Evolutionary conservation across 2,113 vertebrate species (phyloP), one percentile per base, ranked within the genome.

Genomic region (Dicentrarchus labrax): DNA sequence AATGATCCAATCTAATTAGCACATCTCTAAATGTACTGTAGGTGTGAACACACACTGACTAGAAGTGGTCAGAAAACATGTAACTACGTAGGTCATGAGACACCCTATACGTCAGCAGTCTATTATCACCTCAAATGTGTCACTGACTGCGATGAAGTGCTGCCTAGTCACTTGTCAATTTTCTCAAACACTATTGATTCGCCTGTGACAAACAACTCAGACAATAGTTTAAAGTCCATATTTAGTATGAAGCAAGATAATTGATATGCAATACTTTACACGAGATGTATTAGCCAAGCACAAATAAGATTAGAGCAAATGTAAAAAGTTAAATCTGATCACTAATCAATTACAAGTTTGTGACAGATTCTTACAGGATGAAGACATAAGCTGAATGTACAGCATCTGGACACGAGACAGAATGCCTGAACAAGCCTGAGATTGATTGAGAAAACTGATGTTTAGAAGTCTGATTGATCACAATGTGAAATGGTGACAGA

Each of bases 41-140:
- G 53, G 53, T 43, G 36, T 64, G 72, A 80, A 67, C 45, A 41
- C 43, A 59, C 6, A 21, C 1, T 68, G 62, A 51, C 15, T 21
- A 2, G 62, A 70, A 21, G 17, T 43, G 17, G 24, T 80, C 39
- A 56, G 22, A 78, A 8, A 1, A 41, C 6, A 22, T 76, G 36
- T 22, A 8, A 38, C 3, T 17, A 53, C 0, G 1, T 45, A 22
- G 30, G 30, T 30, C 48, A 53, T n/a, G 8, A 61, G 30, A 48
- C 57, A 68, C 61, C 12, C 2, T 54, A 38, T 76, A 65, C 62
- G 53, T 80, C 72, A 85, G 2, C 13, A 16, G 10, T 36, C 38
- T 56, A 50, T 48, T 39, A 36, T n/a, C 53, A 77, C 38, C 6
- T 53, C 47, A n/a, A 45, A 67, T 72, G 78, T 61, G 67, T 61